Base-by-base conservation (phyloP, 2,888 invertebrate genomes). In the Strigamia crassipes region DNA sequence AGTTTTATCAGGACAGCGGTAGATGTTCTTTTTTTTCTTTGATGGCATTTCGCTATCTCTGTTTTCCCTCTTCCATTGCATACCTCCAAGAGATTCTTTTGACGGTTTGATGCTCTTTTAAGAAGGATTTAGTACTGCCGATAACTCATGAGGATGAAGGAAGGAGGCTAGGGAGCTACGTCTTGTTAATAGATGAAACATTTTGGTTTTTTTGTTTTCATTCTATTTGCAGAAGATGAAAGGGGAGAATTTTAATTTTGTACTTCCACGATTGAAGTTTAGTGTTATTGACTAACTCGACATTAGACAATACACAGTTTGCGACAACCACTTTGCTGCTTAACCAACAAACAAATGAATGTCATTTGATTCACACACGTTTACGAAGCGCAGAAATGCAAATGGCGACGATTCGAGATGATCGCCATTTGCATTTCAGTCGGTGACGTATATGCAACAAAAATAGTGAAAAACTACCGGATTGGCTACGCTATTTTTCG, bases 91-190 rank as follows among this genome's bases (percentile, higher is more conserved):
- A 66, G 66, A 27, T 66, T 31, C 73, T 31, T 31, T 10, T 73
- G 73, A 73, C 73, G 73, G 73, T 12, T 73, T 73, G 73, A 73
- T 73, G 73, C 31, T 31, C n/a, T 73, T 31, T 73, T 73, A 73
- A 73, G 31, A 8, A 73, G 73, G 73, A 73, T 73, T 73, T 73
- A 73, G 73, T 27, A 31, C 8, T 73, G 73, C 73, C 73, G 31
- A 73, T 73, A 27, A 73, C 31, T 27, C 73, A 73, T 9, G 56
- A 56, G n/a, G 15, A 73, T 5, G 12, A 27, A 31, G 13, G 27
- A 31, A 73, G 27, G 27, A 3, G 3, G 27, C 1, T 2, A 27
- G 27, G 27, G 27, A 73, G 31, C 31, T 73, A 73, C 15, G 6
- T 27, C 15, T 73, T 31, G 27, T 27, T 73, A 27, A 27, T 27